phyloP scores from a whole-genome alignment of 2,888 invertebrate species.

The Drosophila neutralis region DNA sequence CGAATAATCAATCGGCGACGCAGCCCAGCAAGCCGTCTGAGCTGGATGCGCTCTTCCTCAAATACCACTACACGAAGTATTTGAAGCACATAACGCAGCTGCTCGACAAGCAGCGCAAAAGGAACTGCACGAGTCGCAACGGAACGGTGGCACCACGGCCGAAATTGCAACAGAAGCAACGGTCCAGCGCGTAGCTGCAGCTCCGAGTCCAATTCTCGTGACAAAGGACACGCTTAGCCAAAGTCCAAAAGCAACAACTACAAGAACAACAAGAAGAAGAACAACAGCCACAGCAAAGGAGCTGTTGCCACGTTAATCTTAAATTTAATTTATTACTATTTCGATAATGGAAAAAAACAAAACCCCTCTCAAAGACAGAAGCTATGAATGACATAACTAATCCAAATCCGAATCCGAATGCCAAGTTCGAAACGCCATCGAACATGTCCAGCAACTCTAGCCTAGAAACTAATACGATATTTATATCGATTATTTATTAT shows the following conservation, averaged over 20 bases:
- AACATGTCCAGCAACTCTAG: conserved; percentile 25
- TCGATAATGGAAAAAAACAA: conserved; percentile 25
- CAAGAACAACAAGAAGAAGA: neutral
- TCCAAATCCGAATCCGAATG: conserved; percentile 37
- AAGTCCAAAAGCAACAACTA: neutral
- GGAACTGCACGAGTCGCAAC: conserved; percentile 10
- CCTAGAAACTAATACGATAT: neutral
- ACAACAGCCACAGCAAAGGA: neutral
- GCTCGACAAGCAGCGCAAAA: conserved; percentile 49
- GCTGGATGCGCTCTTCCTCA: conserved; percentile 71
- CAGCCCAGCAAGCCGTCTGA: conserved; percentile 22
- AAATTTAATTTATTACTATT: conserved; percentile 6
- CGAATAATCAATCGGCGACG: conserved; percentile 9
- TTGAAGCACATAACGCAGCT: conserved; percentile 61
- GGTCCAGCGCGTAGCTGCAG: neutral
- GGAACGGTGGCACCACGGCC: no score
- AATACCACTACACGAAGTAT: conserved; percentile 65
- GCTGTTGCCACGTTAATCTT: conserved; percentile 9
- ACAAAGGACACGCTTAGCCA: neutral
- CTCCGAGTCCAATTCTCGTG: neutral
- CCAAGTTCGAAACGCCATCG: conserved; percentile 25
- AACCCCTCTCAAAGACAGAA: conserved; percentile 39
- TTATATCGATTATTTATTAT: conserved; percentile 47
- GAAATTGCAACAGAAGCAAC: neutral
- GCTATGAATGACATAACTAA: conserved; percentile 43